Base-by-base conservation (phyloP, 2,797 vertebrate genomes). In the Megalops cyprinoides region DNA sequence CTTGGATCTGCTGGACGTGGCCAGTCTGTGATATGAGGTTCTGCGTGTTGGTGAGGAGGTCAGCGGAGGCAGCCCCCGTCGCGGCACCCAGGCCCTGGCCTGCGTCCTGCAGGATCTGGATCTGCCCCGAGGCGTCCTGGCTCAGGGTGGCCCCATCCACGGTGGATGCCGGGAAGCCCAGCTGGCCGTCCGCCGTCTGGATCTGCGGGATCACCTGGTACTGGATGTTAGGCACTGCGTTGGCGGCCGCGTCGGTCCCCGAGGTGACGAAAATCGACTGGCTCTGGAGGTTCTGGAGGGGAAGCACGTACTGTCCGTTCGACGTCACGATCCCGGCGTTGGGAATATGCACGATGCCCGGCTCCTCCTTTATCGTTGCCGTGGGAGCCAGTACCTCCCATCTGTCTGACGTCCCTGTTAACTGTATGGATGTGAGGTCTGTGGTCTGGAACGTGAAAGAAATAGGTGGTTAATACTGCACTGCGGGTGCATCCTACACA, bases 151-250 rank as follows among this genome's bases (percentile, higher is more conserved):
- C 91, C 88, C 95, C 97, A 83, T 99, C 98, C 90, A 94, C 84
- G n/a, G 94, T 91, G 62, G 97, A 93, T 46, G 97, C 91, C 88
- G 97, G 94, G 91, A 98, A 99, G 91, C 96, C 96, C 92, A 99
- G 95, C 86, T 99, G 98, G 91, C 97, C 97, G 83, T 99, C 98
- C 84, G 96, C 92, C 82, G 97, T 96, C 91, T 99, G 98, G 91
- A 99, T 96, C 92, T 99, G 98, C 94, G 98, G 98, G 94, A 99
- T 99, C 93, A 99, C 97, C 96, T 99, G 98, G 94, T 99, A 99
- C 83, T 99, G 98, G 92, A 99, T 97, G 87, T 95, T 98, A 95
- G 98, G 97, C 96, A 99, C 97, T 91, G 97, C 94, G 84, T 93
- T 94, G 95, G 96, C 94, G 87, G 97, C 96, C 85, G 95, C 89